Evolutionary conservation across 1,140 invertebrate genomes (phyloP).

Genomic region (Drosophila rufa): DNA sequence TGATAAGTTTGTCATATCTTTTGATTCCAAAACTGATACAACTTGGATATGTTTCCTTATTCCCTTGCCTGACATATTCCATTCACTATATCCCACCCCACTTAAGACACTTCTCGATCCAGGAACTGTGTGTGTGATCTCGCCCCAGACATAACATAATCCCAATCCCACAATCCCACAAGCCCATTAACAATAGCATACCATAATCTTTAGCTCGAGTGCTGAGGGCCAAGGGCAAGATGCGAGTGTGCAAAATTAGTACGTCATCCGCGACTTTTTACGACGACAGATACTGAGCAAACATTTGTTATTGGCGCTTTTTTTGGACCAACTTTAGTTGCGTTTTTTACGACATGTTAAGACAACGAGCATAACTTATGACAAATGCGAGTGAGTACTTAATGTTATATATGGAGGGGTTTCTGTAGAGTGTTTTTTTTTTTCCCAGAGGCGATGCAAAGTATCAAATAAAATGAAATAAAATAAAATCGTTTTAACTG

Average conservation of each 20-base stretch:
- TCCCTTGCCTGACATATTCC: no score
- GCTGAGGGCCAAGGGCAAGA: conserved; percentile 31
- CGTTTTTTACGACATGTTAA: conserved; percentile 16
- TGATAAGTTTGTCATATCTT: no score
- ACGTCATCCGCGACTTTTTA: conserved; percentile 12
- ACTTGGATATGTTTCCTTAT: no score
- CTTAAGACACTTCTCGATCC: conserved; percentile 1
- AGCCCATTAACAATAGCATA: conserved; percentile 28
- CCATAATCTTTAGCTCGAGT: conserved; percentile 31
- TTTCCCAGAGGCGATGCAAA: neutral
- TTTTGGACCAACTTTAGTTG: conserved; percentile 25
- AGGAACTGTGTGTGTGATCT: conserved; percentile 7
- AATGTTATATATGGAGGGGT: neutral
- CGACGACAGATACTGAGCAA: conserved; percentile 32
- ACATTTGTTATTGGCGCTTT: conserved; percentile 15
- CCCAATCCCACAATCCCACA: conserved; percentile 5
- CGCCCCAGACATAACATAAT: conserved; percentile 14
- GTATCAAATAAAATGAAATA: conserved; percentile 25
- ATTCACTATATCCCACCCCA: no score
- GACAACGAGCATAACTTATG: conserved; percentile 9
- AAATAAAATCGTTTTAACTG: conserved; percentile 26
- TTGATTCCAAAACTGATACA: no score
- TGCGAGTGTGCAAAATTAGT: conserved; percentile 24
- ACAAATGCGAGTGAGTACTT: neutral
- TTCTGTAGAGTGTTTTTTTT: neutral